These are phyloP conservation scores for Rhagologus leucostigma DNA, from an alignment of 2,113 vertebrate genomes.

Conservation along the genomic window DNA sequence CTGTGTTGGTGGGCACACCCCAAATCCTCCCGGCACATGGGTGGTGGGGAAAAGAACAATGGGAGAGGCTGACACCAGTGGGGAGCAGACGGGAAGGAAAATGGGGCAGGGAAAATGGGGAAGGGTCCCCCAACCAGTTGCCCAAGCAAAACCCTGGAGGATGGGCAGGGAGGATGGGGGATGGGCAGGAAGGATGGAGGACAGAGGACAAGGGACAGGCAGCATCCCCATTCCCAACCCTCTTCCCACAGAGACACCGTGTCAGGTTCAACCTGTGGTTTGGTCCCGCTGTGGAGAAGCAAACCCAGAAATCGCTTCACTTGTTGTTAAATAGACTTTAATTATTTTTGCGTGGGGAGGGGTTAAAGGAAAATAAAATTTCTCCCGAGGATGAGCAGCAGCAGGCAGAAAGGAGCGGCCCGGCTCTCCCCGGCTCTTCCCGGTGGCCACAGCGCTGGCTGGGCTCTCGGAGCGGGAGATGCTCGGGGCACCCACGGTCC, in stretches of 20 bases:
- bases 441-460: neutral
- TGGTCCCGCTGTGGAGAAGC: accelerated
- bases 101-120: neutral
- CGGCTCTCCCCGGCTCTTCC: neutral
- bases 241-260: accelerated
- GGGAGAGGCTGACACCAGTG: accelerated
- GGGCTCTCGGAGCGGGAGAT: neutral
- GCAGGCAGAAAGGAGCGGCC: neutral
- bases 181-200: neutral
- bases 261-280: neutral
- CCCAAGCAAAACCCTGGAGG: neutral
- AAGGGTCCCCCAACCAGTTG: neutral
- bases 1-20: neutral
- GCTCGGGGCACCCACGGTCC: neutral
- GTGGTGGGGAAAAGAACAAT: accelerated
- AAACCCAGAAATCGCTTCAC: neutral
- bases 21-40: accelerated
- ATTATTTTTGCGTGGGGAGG: neutral
- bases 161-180: neutral
- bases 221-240: neutral
- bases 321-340: slow-evolving; percentile 42
- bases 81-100: neutral
- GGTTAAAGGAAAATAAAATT: slow-evolving; percentile 47
- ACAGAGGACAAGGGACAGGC: neutral
- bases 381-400: neutral